Evolutionary conservation across 1,140 invertebrate genomes (phyloP).

Genomic region (Drosophila leontia): DNA sequence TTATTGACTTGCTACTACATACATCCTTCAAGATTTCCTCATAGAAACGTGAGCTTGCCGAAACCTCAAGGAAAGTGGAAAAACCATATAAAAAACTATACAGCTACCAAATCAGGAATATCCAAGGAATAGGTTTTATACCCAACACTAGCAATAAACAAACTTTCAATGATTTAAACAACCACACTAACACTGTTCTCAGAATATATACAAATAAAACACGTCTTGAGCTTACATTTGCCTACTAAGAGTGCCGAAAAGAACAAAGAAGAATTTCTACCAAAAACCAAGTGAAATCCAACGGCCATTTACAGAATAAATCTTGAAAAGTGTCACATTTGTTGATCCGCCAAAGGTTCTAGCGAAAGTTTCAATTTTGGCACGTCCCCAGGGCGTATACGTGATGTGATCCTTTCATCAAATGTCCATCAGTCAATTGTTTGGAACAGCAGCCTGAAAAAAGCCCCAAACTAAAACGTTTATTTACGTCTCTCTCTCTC

Average conservation of each 20-base stretch:
- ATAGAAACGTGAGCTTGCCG: neutral
- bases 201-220: no score
- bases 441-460: slow-evolving; percentile 11
- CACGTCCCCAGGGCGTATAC: slow-evolving; percentile 50
- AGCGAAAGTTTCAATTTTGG: slow-evolving; percentile 40
- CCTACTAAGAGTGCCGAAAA: neutral
- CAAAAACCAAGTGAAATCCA: slow-evolving; percentile 15
- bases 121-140: no score
- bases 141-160: neutral
- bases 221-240: neutral
- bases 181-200: neutral
- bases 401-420: slow-evolving; percentile 57
- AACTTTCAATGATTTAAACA: neutral
- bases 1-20: neutral
- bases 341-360: slow-evolving; percentile 29
- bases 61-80: neutral
- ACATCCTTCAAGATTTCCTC: neutral
- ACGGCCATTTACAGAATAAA: slow-evolving; percentile 39
- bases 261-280: neutral
- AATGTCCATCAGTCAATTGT: slow-evolving; percentile 56
- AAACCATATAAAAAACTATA: neutral
- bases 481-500: slow-evolving; percentile 7
- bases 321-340: slow-evolving; percentile 43
- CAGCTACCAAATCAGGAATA: neutral
- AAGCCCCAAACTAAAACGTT: slow-evolving; percentile 16